Evolutionary conservation across 1,140 invertebrate genomes (phyloP), one percentile per base, ranked within the genome.

Genomic region (Scaptodrosophila lebanonensis): DNA sequence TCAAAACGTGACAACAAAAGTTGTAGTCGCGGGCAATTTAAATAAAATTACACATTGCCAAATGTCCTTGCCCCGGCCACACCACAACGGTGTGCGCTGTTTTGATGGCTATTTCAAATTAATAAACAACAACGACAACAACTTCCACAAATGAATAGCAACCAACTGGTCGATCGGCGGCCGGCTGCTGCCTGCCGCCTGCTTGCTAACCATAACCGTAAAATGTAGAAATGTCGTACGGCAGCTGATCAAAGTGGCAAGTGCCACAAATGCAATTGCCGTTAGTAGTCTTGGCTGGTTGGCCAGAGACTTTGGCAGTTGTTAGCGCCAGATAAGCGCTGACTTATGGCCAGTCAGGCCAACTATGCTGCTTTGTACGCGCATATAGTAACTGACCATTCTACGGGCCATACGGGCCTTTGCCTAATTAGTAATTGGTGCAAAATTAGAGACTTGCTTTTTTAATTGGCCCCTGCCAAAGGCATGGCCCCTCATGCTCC

Each of bases 61-160:
- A 66, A 36, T 66, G 63, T 66, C 63, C 63, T 66, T 66, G 62
- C 30, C 62, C n/a, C n/a, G n/a, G n/a, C n/a, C n/a, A n/a, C n/a
- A n/a, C n/a, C n/a, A n/a, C n/a, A n/a, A n/a, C 53, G 29, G 40
- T 1, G 16, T 12, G 11, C 20, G n/a, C n/a, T n/a, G n/a, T n/a
- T n/a, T n/a, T n/a, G n/a, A n/a, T n/a, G n/a, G n/a, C n/a, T n/a
- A n/a, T n/a, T n/a, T n/a, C n/a, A n/a, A n/a, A n/a, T n/a, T n/a
- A n/a, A n/a, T n/a, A n/a, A n/a, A n/a, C n/a, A n/a, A n/a, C n/a
- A n/a, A n/a, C n/a, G n/a, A n/a, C n/a, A n/a, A n/a, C n/a, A n/a
- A n/a, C n/a, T n/a, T n/a, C n/a, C n/a, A n/a, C n/a, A n/a, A n/a
- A n/a, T n/a, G n/a, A 18, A 2, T 40, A 17, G 3, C 35, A 16